Evolutionary conservation across 2,888 invertebrate species (phyloP).

Genomic region (Carcina quercana): DNA sequence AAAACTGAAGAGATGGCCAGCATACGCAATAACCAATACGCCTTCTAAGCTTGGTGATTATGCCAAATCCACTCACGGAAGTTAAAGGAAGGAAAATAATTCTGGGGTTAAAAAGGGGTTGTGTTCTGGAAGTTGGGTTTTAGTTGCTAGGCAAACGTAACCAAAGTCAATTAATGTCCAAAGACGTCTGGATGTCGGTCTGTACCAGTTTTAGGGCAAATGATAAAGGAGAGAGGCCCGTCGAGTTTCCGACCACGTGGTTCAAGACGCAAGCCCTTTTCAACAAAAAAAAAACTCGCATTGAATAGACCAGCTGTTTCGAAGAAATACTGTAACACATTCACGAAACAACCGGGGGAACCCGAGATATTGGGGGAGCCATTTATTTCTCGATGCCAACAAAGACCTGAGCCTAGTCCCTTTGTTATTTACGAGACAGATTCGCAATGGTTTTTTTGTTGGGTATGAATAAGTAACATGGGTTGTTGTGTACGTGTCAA

Average conservation of each 20-base stretch:
- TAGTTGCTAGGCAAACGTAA: neutral
- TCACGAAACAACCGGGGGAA: constrained; percentile 33
- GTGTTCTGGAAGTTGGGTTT: too few species aligned
- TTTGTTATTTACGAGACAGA: constrained; percentile 46
- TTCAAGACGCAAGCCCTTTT: constrained; percentile 28
- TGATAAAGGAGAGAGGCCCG: constrained; percentile 33
- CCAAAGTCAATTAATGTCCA: constrained; percentile 9
- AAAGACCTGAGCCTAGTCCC: constrained; percentile 35
- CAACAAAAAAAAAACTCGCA: constrained; percentile 22
- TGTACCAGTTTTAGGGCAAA: too few species aligned
- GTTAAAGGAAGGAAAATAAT: too few species aligned
- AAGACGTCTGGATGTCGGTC: too few species aligned
- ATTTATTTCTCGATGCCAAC: constrained; percentile 39
- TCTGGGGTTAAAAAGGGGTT: too few species aligned
- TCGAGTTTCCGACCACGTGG: constrained; percentile 60
- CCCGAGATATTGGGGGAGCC: constrained; percentile 50
- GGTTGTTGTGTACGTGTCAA: constrained; percentile 50
- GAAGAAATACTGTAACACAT: constrained; percentile 55
- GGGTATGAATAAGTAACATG: constrained; percentile 34
- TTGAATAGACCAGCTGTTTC: constrained; percentile 69
- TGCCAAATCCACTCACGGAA: too few species aligned
- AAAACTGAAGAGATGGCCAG: too few species aligned
- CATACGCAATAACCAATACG: too few species aligned
- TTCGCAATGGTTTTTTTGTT: constrained; percentile 46
- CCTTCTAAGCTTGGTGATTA: too few species aligned